Conservation (phyloP, 2,113 vertebrate genomes). For the Sclerurus mexicanus region DNA sequence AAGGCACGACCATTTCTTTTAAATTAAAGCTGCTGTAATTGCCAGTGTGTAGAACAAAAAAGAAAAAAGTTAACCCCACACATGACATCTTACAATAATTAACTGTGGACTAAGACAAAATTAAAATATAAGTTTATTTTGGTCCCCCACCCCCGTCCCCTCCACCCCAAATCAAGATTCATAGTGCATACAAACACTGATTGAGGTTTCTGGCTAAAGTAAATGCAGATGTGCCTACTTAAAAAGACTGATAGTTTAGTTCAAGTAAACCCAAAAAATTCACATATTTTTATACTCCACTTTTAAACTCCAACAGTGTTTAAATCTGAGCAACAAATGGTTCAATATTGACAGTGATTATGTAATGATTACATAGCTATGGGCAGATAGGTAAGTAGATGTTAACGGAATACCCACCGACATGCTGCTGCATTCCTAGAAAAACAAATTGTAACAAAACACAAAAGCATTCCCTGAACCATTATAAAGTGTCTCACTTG, state of each 20-base stretch:
- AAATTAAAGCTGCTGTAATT: conserved; percentile 43
- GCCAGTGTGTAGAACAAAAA: conserved; percentile 62
- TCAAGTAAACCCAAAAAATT: conserved; percentile 78
- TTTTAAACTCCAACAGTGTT: conserved; percentile 72
- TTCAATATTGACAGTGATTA: conserved; percentile 52
- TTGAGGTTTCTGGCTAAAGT: conserved; percentile 47
- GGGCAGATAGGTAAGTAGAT: conserved; percentile 37
- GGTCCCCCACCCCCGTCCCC: conserved; percentile 41
- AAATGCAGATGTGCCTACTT: conserved; percentile 53
- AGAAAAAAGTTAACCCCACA: background rate
- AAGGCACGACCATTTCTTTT: background rate
- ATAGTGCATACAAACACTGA: conserved; percentile 65
- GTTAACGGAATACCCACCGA: conserved; percentile 26
- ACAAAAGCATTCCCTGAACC: conserved; percentile 71
- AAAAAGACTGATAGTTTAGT: conserved; percentile 60
- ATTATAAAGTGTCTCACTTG: conserved; percentile 66
- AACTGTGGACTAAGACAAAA: conserved; percentile 34
- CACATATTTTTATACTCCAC: conserved; percentile 70
- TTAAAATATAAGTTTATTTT: conserved; percentile 45
- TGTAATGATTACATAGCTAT: background rate
- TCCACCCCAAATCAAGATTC: conserved; percentile 44
- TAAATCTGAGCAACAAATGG: conserved; percentile 66
- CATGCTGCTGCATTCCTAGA: conserved; percentile 30
- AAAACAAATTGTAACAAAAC: conserved; percentile 44
- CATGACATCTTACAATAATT: background rate